Evolutionary conservation across 2,888 invertebrate species (phyloP).

Genomic region (Cryptosula pallasiana): DNA sequence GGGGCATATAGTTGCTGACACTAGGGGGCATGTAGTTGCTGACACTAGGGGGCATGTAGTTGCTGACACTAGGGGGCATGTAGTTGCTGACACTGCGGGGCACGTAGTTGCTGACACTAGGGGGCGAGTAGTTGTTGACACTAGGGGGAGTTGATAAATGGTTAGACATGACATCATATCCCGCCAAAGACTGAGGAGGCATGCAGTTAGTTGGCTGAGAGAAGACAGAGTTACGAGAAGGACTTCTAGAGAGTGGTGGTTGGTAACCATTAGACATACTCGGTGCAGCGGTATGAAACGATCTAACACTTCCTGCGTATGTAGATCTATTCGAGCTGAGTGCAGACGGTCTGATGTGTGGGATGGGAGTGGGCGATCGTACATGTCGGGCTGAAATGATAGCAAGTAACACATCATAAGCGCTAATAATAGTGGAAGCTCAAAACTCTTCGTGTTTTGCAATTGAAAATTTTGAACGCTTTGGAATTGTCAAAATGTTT

Average conservation of each 20-base stretch:
- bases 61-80: neutral
- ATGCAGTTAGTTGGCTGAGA: neutral
- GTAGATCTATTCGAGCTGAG: neutral
- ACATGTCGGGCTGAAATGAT: neutral
- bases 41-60: neutral
- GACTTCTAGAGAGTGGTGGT: neutral
- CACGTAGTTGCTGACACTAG: too few species aligned
- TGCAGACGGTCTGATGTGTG: neutral
- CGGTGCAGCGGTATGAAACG: neutral
- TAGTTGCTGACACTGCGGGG: slow-evolving; percentile 20
- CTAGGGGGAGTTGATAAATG: neutral
- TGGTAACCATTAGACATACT: neutral
- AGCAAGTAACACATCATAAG: too few species aligned
- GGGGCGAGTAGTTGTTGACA: neutral
- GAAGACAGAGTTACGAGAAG: neutral
- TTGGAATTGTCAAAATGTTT: too few species aligned
- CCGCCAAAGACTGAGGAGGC: neutral
- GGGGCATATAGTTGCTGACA: slow-evolving; percentile 12
- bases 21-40: neutral
- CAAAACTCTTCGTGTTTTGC: too few species aligned
- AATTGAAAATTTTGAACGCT: too few species aligned
- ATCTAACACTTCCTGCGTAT: neutral
- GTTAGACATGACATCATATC: neutral
- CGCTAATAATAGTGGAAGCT: too few species aligned
- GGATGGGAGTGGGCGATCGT: neutral